These are phyloP conservation scores for Cantharis rustica DNA, from an alignment of 2,888 invertebrate genomes.

Conservation along the genomic window DNA sequence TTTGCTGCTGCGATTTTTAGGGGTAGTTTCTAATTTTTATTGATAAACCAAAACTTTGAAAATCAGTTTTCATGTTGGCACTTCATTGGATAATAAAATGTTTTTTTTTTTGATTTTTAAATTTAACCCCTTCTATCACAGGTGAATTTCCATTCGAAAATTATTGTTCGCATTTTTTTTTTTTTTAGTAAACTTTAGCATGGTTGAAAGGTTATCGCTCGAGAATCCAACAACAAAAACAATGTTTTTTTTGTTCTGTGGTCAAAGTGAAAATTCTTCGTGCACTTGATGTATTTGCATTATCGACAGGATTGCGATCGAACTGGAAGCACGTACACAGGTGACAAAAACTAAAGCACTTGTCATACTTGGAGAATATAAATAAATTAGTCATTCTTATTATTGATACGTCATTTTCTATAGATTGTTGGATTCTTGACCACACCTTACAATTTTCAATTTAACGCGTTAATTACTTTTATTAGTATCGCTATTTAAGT, in stretches of 20 bases:
- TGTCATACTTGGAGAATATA: neutral
- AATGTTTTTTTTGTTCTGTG: neutral
- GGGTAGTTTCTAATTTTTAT: neutral
- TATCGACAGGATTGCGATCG: neutral
- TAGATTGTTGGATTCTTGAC: neutral
- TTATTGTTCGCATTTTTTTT: too few species aligned
- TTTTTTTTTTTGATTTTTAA: neutral
- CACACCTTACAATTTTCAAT: neutral
- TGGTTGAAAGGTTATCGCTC: neutral
- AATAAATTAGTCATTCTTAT: slow-evolving; percentile 2
- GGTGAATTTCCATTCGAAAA: neutral
- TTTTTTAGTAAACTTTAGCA: too few species aligned
- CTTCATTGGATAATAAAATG: too few species aligned
- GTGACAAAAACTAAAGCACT: neutral
- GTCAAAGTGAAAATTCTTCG: neutral
- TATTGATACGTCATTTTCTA: neutral
- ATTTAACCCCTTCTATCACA: neutral
- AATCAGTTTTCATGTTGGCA: neutral
- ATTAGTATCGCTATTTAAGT: neutral
- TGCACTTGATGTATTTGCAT: neutral
- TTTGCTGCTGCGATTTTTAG: neutral
- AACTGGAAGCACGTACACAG: neutral
- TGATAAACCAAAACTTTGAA: too few species aligned
- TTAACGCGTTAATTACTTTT: neutral
- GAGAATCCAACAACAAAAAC: neutral